A percentile compares a stretch with the other conserved stretches of the same genome.
These are phyloP conservation scores for Hydrochoerus hydrochaeris DNA, from an alignment of 2,113 vertebrate species.

Conservation along the genomic window DNA sequence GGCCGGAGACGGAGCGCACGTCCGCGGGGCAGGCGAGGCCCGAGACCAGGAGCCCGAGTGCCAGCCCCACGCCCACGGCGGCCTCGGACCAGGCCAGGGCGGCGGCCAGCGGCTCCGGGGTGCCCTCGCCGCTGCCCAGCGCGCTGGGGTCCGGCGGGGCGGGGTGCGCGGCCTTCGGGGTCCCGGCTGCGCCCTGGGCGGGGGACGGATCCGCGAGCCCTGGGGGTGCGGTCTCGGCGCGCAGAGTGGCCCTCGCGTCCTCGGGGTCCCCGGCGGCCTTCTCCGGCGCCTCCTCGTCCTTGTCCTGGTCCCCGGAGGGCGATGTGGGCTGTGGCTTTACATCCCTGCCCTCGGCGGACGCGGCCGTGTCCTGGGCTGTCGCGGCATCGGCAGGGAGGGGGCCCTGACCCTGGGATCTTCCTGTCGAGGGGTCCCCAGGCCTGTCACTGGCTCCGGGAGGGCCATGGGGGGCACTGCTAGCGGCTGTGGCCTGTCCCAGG, in stretches of 20 bases:
- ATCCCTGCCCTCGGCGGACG: rapidly evolving
- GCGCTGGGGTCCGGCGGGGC: no score
- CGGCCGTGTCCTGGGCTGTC: rapidly evolving
- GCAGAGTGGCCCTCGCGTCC: rapidly evolving
- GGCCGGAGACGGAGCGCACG: slow-evolving; percentile 5
- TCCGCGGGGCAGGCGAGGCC: not conserved
- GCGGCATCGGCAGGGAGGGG: not conserved
- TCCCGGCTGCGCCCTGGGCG: not conserved
- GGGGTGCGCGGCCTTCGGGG: no score
- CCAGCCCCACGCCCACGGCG: not conserved
- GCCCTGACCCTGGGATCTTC: not conserved
- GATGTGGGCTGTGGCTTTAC: not conserved
- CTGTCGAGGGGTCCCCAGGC: not conserved
- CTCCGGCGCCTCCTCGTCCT: not conserved
- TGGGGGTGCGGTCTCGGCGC: not conserved
- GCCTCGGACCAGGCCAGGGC: slow-evolving; percentile 66
- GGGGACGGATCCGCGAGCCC: not conserved
- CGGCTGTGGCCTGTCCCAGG: not conserved
- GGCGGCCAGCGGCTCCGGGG: slow-evolving; percentile 63
- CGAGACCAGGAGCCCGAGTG: not conserved
- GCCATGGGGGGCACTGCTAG: not conserved
- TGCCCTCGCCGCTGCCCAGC: not conserved
- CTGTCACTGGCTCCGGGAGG: not conserved
- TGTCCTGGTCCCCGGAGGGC: not conserved
- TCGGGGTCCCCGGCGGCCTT: not conserved